phyloP scores from a whole-genome alignment of 2,888 invertebrate species.

The Troglohyphantes excavatus region DNA sequence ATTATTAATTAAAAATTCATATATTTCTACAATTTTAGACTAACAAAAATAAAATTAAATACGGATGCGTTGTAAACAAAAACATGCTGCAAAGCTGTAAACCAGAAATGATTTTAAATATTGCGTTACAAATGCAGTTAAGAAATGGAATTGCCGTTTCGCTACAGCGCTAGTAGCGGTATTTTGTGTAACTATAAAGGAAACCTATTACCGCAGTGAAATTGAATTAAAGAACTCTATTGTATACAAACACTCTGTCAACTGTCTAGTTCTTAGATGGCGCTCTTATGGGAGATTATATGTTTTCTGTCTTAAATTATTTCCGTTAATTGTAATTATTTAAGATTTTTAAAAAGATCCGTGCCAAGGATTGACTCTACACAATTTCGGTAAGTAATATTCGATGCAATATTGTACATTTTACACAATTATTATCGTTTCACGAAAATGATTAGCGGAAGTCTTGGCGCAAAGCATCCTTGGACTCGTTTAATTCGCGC shows the following conservation, averaged over 20 bases:
- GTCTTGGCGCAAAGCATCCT: slow-evolving; percentile 38
- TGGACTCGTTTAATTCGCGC: slow-evolving; percentile 55
- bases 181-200: background rate
- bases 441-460: slow-evolving; percentile 23
- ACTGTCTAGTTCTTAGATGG: background rate
- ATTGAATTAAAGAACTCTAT: background rate
- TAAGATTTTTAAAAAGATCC: too few species aligned
- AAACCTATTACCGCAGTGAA: background rate
- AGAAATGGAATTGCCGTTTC: background rate
- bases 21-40: too few species aligned
- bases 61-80: background rate
- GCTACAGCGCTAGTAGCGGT: background rate
- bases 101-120: background rate
- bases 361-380: too few species aligned
- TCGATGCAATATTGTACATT: background rate
- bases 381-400: background rate
- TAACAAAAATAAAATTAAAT: too few species aligned
- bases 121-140: background rate
- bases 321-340: background rate
- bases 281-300: background rate
- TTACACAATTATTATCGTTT: background rate
- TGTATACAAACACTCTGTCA: background rate
- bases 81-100: background rate
- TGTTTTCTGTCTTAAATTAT: background rate
- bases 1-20: too few species aligned